phyloP scores from a whole-genome alignment of 2,888 invertebrate species.

The Cryptus viduatorius region DNA sequence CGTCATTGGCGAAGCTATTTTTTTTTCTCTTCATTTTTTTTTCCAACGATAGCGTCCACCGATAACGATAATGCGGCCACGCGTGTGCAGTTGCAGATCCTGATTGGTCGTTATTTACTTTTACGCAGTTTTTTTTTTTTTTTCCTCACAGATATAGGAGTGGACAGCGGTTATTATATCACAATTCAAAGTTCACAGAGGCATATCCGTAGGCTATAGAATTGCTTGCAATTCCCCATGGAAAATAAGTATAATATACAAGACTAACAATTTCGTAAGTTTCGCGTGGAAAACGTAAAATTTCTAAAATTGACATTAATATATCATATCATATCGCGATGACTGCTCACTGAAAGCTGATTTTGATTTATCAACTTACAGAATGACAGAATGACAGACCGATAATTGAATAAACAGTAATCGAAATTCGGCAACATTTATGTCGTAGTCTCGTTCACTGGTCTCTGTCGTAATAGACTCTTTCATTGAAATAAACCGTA shows the following conservation, averaged over 20 bases:
- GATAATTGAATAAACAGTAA: neutral
- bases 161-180: neutral
- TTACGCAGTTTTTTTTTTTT: constrained; percentile 41
- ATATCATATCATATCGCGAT: neutral
- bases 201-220: neutral
- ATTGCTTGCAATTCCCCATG: too few species aligned
- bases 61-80: constrained; percentile 45
- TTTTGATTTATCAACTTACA: neutral
- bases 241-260: neutral
- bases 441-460: neutral
- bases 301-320: too few species aligned
- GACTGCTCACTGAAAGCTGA: neutral
- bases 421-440: neutral
- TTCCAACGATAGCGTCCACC: constrained; percentile 38
- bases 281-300: too few species aligned
- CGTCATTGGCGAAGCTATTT: constrained; percentile 58
- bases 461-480: neutral
- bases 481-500: neutral
- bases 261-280: too few species aligned
- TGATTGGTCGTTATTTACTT: constrained; percentile 61
- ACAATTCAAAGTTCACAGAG: neutral
- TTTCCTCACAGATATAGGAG: constrained; percentile 17
- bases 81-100: constrained; percentile 7
- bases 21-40: constrained; percentile 37
- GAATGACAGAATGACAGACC: neutral